phyloP scores from a whole-genome alignment of 2,888 invertebrate genomes.

The Chouioia cunea region DNA sequence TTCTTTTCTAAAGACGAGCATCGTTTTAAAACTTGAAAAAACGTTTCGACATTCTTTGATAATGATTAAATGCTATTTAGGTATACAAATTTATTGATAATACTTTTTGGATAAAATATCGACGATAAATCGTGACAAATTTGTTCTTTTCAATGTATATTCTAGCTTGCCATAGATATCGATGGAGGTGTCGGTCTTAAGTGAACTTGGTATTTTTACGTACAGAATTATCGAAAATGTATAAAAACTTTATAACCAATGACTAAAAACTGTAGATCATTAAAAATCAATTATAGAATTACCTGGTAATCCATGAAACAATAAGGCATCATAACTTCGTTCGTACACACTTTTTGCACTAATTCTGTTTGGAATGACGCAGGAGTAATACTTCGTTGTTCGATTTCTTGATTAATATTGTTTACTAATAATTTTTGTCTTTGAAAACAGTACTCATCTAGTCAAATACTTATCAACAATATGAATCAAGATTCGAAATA shows the following conservation, averaged over 20 bases:
- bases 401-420: constrained; percentile 33
- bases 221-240: not conserved
- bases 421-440: constrained; percentile 1
- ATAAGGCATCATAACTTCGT: constrained; percentile 10
- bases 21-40: too few species aligned
- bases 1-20: too few species aligned
- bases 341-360: constrained; percentile 22
- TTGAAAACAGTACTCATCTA: not conserved
- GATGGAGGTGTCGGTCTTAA: too few species aligned
- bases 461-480: not conserved
- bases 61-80: too few species aligned
- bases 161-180: too few species aligned
- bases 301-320: constrained; percentile 20
- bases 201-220: too few species aligned
- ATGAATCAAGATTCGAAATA: constrained; percentile 27
- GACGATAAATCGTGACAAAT: not conserved
- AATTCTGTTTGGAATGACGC: constrained; percentile 47
- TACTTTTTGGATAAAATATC: constrained; percentile 8
- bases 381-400: constrained; percentile 47
- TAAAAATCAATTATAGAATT: constrained; percentile 30
- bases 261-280: constrained; percentile 1
- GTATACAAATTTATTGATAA: constrained; percentile 39
- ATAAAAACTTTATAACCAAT: constrained; percentile 11
- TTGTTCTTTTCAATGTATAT: not conserved
- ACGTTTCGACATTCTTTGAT: too few species aligned